Evolutionary conservation across 2,888 invertebrate genomes (phyloP), one percentile per base, ranked within the genome.

Genomic region (Parnassius smintheus): DNA sequence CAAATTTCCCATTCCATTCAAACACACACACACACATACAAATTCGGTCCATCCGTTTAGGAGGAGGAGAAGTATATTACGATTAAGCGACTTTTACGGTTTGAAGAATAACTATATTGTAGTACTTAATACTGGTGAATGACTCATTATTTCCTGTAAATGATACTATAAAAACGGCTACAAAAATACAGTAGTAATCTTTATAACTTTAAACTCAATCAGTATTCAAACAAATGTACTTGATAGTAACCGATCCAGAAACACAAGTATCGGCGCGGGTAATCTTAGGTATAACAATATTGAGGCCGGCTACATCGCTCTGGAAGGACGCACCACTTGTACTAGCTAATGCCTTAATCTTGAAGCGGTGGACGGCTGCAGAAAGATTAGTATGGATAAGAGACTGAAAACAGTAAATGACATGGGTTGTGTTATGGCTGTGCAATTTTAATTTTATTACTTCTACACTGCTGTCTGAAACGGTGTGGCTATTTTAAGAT

Each of bases 321-420:
- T 69, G 69, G 72, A 61, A 66, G 61, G 67, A 60, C 70, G 68
- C 67, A 67, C 57, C 68, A 72, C 72, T 68, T 81, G 81, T 82
- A 80, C 77, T 80, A 77, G 80, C 82, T 89, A 90, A 91, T 88
- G 85, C 89, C 88, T 88, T 89, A 88, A 91, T 91, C 89, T 92
- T 90, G 83, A 88, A 87, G 85, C 89, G 88, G 81, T 83, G 85
- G 88, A 83, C 85, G 77, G 71, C 70, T 78, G 68, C 68, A 70
- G 82, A 73, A 69, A 75, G 73, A 48, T 60, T 75, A 65, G 48
- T 66, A 66, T 76, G 83, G 86, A 87, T 73, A 70, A 64, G 74
- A 68, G 76, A 55, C 12, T 44, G 12, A n/a, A 46, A 12, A n/a
- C 3, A 4, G 2, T 46, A n/a, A 46, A 11, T 7, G 45, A 1